Percentiles rank a stretch among this genome's conserved stretches.
Conservation (phyloP, 2,888 invertebrate genomes). For the Cantharis lateralis region DNA sequence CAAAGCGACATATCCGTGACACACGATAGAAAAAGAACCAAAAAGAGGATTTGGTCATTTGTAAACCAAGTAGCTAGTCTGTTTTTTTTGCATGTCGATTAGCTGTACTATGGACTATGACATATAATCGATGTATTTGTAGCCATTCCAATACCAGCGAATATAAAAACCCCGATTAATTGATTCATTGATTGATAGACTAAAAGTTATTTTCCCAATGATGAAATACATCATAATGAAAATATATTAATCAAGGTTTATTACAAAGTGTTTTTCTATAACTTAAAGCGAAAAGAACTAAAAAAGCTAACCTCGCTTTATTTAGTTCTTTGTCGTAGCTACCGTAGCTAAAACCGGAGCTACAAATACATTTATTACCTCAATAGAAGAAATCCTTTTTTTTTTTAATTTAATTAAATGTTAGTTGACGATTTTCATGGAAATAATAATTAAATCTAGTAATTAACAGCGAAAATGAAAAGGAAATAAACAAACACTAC, state of each 20-base stretch:
- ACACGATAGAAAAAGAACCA: constrained; percentile 28
- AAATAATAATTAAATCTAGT: not conserved
- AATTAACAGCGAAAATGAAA: not conserved
- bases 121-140: not conserved
- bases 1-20: constrained; percentile 28
- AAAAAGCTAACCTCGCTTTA: not conserved
- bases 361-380: not conserved
- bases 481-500: not conserved
- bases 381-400: not conserved
- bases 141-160: not conserved
- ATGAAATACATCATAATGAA: not conserved
- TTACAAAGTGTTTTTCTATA: not conserved
- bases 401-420: not conserved
- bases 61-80: not conserved
- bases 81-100: not conserved
- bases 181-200: not conserved
- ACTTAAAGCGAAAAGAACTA: not conserved
- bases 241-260: not conserved
- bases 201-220: not conserved
- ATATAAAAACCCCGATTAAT: not conserved
- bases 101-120: not conserved
- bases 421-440: not conserved
- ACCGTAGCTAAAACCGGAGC: not conserved
- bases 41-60: not conserved
- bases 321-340: not conserved